Evolutionary conservation across 2,113 vertebrate genomes (phyloP), one percentile per base, ranked within the genome.

Genomic region (Rhea pennata): DNA sequence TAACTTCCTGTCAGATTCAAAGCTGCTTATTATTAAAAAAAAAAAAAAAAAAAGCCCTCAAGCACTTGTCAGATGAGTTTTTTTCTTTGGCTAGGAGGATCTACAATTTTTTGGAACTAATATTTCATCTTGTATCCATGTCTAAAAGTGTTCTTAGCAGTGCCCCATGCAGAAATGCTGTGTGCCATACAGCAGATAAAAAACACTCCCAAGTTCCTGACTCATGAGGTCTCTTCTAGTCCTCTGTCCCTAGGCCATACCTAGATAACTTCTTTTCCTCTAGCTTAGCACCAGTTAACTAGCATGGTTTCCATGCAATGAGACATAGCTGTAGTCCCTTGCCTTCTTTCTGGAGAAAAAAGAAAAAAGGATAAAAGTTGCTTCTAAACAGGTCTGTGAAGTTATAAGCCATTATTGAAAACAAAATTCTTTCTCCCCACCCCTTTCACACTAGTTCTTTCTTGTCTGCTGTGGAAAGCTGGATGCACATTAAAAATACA

Each of bases 391-490:
- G 56, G 81, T 90, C 74, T 80, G 53, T 73, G 80, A 74, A 91
- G 92, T 86, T 92, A 42, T 23, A 90, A 81, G 79, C 19, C 56
- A 74, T 69, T 53, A 70, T 88, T 74, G 46, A 86, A 94, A 84
- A 75, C 58, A 82, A 92, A 94, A 87, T 67, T 70, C 64, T 80
- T 44, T 90, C 46, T 93, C 93, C 80, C 87, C 81, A 84, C 88
- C 86, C 83, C 72, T 92, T 93, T 86, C 44, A 51, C 59, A 51
- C 95, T 87, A 88, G 93, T 79, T 92, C 93, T 94, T 95, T 78
- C 88, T 94, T 90, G 85, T 56, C 91, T 93, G 5, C n/a, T 29
- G 15, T 24, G 87, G 75, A 92, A 95, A 96, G 80, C 39, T 79
- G 89, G 42, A 54, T 78, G 53, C 87, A 75, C 66, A 66, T 88